Percentiles rank a stretch among this genome's conserved stretches.
phyloP scores from a whole-genome alignment of 2,888 invertebrate species.

The Lutraria lutraria region DNA sequence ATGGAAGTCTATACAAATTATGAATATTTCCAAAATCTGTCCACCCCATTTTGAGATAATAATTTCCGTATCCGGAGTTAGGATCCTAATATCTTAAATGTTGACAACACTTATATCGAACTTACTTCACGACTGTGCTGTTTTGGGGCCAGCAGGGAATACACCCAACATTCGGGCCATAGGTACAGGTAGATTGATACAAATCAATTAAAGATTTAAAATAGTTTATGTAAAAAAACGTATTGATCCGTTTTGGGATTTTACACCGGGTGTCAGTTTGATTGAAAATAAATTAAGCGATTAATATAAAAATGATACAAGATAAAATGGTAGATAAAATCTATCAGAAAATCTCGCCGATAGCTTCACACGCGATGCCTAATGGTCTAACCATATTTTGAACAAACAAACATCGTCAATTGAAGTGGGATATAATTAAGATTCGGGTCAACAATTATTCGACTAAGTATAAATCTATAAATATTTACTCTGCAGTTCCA shows the following conservation, averaged over 20 bases:
- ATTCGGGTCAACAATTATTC: background rate
- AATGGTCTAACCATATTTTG: background rate
- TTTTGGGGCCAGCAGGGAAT: background rate
- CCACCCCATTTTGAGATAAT: too few relatives aligned
- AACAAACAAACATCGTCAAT: background rate
- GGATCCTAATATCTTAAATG: too few relatives aligned
- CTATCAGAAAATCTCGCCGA: background rate
- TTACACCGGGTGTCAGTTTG: background rate
- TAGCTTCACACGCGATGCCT: background rate
- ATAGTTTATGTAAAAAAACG: background rate
- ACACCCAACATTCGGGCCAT: background rate
- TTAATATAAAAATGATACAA: background rate
- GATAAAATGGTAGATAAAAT: slow-evolving; percentile 1
- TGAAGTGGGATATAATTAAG: background rate
- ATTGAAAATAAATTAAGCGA: background rate
- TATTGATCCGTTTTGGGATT: background rate
- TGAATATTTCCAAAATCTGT: too few relatives aligned
- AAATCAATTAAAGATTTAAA: background rate
- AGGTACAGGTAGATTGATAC: background rate
- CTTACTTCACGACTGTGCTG: background rate
- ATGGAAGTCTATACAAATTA: too few relatives aligned
- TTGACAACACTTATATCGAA: too few relatives aligned
- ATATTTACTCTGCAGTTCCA: slow-evolving; percentile 5
- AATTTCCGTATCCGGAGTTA: too few relatives aligned
- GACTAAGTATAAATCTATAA: background rate